phyloP scores from a whole-genome alignment of 2,888 invertebrate species.

The Scotopteryx bipunctaria region DNA sequence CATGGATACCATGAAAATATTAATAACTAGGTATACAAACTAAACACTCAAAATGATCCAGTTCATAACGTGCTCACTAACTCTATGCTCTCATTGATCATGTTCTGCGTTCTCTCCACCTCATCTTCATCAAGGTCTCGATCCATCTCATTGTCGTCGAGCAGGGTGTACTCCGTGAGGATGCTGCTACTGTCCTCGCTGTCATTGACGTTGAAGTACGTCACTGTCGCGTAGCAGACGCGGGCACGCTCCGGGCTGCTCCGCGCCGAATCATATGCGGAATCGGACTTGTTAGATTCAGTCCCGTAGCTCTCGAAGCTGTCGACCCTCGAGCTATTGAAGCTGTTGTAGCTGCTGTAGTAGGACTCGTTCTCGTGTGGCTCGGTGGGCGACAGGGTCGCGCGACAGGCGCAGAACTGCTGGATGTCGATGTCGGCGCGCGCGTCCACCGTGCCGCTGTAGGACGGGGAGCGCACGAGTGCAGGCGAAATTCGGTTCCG shows the following conservation, averaged over 20 bases:
- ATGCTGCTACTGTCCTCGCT: conserved; percentile 77
- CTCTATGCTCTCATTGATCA: conserved; percentile 75
- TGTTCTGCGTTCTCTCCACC: conserved; percentile 63
- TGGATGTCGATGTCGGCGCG: conserved; percentile 70
- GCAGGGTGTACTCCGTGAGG: conserved; percentile 71
- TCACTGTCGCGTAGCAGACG: conserved; percentile 72
- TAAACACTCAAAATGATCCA: conserved; percentile 10
- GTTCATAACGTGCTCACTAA: conserved; percentile 73
- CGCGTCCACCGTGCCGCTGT: conserved; percentile 74
- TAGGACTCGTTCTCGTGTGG: conserved; percentile 61
- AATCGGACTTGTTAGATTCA: conserved; percentile 67
- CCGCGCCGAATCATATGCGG: conserved; percentile 73
- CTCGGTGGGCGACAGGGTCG: conserved; percentile 59
- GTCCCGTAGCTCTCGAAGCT: conserved; percentile 60
- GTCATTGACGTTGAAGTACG: conserved; percentile 74
- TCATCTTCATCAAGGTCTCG: conserved; percentile 51
- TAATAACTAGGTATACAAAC: neutral
- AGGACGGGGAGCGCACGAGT: conserved; percentile 64
- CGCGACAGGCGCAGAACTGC: conserved; percentile 70
- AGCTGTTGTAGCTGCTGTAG: conserved; percentile 67
- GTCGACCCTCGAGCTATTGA: conserved; percentile 61
- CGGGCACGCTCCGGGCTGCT: conserved; percentile 63
- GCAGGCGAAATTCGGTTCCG: conserved; percentile 72
- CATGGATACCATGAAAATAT: conserved; percentile 10
- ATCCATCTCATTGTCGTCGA: conserved; percentile 63